These are phyloP conservation scores for Eledona agricola DNA, from an alignment of 2,888 invertebrate genomes.

Conservation along the genomic window DNA sequence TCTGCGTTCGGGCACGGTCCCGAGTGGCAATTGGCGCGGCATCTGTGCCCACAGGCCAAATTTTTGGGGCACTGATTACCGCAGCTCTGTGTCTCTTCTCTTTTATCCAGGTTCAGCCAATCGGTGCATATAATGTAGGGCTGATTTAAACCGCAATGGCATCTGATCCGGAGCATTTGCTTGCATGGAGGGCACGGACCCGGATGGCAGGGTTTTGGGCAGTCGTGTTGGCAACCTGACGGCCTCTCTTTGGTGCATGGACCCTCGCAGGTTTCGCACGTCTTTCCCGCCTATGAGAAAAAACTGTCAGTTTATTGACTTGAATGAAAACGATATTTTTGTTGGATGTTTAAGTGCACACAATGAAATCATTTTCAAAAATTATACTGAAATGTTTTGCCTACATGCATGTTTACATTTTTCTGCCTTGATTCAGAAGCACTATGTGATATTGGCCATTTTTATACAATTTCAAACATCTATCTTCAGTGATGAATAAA, in stretches of 20 bases:
- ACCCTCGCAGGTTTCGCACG: slow-evolving; percentile 68
- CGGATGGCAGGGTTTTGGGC: slow-evolving; percentile 75
- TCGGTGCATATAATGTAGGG: slow-evolving; percentile 79
- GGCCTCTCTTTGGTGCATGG: slow-evolving; percentile 74
- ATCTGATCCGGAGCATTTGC: slow-evolving; percentile 73
- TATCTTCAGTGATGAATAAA: too few species aligned
- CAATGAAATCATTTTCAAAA: too few species aligned
- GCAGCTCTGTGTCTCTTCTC: slow-evolving; percentile 67
- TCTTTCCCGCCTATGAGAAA: slow-evolving; percentile 58
- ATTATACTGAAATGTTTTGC: too few species aligned
- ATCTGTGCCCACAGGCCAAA: slow-evolving; percentile 86
- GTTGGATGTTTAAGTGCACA: too few species aligned
- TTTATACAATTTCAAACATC: too few species aligned
- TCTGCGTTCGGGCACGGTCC: slow-evolving; percentile 74
- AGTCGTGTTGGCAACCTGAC: slow-evolving; percentile 78
- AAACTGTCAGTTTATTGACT: too few species aligned
- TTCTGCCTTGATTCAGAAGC: too few species aligned
- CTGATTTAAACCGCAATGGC: slow-evolving; percentile 84
- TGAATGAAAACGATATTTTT: neutral
- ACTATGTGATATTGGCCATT: too few species aligned
- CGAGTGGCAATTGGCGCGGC: slow-evolving; percentile 76
- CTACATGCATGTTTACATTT: too few species aligned
- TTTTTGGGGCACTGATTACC: slow-evolving; percentile 87
- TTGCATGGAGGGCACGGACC: slow-evolving; percentile 80
- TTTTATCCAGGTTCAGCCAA: slow-evolving; percentile 64